phyloP scores from a whole-genome alignment of 1,140 invertebrate genomes.

The Tetraneura akinire region DNA sequence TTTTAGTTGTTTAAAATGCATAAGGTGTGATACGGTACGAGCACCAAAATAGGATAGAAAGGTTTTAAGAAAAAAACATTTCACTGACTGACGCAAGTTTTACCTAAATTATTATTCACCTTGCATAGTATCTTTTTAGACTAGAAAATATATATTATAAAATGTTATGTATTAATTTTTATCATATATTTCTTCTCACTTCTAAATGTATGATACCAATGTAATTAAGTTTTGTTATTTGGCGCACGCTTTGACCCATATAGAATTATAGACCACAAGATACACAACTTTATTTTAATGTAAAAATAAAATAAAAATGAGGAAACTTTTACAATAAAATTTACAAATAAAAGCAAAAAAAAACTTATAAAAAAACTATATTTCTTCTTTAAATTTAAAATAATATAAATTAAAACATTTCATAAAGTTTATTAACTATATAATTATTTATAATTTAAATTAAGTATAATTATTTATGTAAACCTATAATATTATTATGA shows the following conservation, averaged over 20 bases:
- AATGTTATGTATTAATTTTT: background rate
- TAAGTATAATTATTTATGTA: too few relatives aligned
- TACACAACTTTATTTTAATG: background rate
- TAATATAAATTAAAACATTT: too few relatives aligned
- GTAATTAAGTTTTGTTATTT: conserved; percentile 5
- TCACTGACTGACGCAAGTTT: conserved; percentile 8
- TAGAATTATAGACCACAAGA: background rate
- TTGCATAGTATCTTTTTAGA: background rate
- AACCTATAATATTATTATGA: too few relatives aligned
- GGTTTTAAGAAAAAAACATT: background rate
- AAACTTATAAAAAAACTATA: background rate
- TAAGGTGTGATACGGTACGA: conserved; percentile 1
- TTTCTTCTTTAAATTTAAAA: too few relatives aligned
- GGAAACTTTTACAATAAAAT: background rate
- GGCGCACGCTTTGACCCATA: background rate
- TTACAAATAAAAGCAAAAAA: background rate
- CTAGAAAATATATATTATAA: background rate
- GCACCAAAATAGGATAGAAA: background rate
- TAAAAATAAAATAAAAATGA: background rate
- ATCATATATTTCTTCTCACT: background rate
- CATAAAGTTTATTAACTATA: too few relatives aligned
- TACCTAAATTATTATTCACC: background rate
- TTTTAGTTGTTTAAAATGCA: conserved; percentile 7
- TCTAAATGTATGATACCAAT: background rate
- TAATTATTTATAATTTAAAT: too few relatives aligned